phyloP scores from a whole-genome alignment of 2,888 invertebrate species.

The Stenolophus ochropezus region DNA sequence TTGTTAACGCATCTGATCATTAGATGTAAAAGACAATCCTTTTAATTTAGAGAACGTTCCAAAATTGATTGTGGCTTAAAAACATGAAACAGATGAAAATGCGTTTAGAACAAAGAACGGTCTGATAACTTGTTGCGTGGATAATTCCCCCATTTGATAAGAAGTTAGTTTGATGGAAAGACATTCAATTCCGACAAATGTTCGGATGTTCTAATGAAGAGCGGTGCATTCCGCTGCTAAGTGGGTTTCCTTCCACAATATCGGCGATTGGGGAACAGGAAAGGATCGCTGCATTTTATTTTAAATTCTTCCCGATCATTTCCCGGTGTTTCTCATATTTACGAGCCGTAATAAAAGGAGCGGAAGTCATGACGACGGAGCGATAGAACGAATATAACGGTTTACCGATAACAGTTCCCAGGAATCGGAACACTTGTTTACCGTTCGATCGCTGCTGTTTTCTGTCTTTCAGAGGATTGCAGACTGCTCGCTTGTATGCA shows the following conservation, averaged over 20 bases:
- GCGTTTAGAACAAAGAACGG: too few relatives aligned
- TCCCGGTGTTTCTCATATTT: slow-evolving; percentile 58
- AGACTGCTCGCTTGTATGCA: neutral
- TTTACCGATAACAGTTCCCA: slow-evolving; percentile 59
- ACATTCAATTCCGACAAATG: neutral
- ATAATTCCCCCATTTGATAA: neutral
- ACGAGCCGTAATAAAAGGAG: slow-evolving; percentile 58
- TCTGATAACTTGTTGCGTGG: neutral
- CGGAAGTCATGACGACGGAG: slow-evolving; percentile 57
- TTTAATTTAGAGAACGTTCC: too few relatives aligned
- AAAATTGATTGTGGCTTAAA: too few relatives aligned
- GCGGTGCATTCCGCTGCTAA: slow-evolving; percentile 27
- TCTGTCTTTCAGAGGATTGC: neutral
- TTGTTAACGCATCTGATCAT: too few relatives aligned
- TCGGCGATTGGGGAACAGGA: slow-evolving; percentile 24
- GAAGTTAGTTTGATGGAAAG: neutral
- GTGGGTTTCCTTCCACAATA: slow-evolving; percentile 4
- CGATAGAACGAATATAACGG: slow-evolving; percentile 54
- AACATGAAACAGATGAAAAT: too few relatives aligned
- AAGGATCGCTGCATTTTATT: slow-evolving; percentile 53
- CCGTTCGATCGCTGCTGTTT: slow-evolving; percentile 47
- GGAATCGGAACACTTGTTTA: slow-evolving; percentile 58
- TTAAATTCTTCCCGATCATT: slow-evolving; percentile 60
- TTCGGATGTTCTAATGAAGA: slow-evolving; percentile 29
- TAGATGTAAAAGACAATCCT: too few relatives aligned